Evolutionary conservation across 2,888 invertebrate species (phyloP).

Genomic region (Seira musarum): DNA sequence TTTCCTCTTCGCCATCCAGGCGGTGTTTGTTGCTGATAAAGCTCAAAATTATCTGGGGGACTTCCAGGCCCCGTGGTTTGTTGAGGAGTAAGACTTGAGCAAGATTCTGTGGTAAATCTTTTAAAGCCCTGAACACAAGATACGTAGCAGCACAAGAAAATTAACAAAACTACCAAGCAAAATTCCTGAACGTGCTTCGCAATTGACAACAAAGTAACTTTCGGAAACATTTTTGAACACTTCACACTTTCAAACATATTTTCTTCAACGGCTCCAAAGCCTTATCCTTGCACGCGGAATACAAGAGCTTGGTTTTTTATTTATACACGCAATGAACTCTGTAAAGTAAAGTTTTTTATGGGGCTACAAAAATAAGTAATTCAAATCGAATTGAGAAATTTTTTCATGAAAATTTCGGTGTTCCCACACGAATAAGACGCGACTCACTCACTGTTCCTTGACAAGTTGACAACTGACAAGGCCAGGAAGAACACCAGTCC

Average conservation of each 20-base stretch:
- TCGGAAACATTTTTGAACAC: too few species aligned
- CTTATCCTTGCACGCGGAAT: too few species aligned
- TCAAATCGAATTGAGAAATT: too few species aligned
- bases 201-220: too few species aligned
- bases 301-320: too few species aligned
- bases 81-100: constrained; percentile 66
- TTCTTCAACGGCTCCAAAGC: too few species aligned
- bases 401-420: too few species aligned
- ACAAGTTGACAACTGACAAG: constrained; percentile 56
- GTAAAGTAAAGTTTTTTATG: too few species aligned
- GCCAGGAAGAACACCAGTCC: constrained; percentile 28
- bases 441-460: constrained; percentile 20
- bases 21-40: constrained; percentile 26
- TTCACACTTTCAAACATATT: too few species aligned
- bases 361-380: too few species aligned
- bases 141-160: neutral
- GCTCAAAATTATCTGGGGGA: constrained; percentile 25
- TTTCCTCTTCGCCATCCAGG: constrained; percentile 31
- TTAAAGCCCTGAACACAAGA: constrained; percentile 29
- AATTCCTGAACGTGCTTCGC: neutral
- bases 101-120: constrained; percentile 65
- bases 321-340: too few species aligned
- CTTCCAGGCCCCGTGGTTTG: constrained; percentile 26
- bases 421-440: neutral
- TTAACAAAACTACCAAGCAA: neutral